Conservation (phyloP, 1,140 invertebrate species). For the Asbolus verrucosus region DNA sequence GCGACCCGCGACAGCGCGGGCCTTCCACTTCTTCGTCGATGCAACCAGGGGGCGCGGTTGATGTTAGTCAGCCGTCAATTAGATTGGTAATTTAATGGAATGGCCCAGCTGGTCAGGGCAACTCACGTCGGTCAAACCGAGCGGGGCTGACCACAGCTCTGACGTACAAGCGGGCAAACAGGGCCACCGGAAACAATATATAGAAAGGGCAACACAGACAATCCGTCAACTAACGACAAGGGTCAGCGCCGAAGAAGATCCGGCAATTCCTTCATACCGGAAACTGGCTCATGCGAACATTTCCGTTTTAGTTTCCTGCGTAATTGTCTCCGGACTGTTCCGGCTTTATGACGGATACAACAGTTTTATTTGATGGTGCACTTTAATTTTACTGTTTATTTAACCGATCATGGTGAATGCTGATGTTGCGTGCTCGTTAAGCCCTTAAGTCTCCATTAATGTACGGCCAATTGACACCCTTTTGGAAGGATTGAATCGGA, state of each 20-base stretch:
- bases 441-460: constrained; percentile 29
- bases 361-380: no score
- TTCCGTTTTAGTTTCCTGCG: constrained; percentile 44
- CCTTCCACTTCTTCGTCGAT: no score
- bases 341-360: constrained; percentile 18
- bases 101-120: constrained; percentile 1
- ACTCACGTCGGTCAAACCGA: constrained; percentile 32
- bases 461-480: constrained; percentile 8
- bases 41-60: no score
- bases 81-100: constrained; percentile 22
- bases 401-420: no score
- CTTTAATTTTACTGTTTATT: no score
- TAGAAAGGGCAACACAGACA: constrained; percentile 32
- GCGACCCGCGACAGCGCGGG: no score
- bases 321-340: constrained; percentile 57
- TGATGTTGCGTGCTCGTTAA: no score
- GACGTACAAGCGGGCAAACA: constrained; percentile 12
- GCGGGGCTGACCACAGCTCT: constrained; percentile 9
- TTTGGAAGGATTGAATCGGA: constrained; percentile 3
- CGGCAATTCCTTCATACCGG: constrained; percentile 35
- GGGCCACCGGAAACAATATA: constrained; percentile 29
- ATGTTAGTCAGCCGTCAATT: not conserved
- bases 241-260: constrained; percentile 36
- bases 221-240: constrained; percentile 46
- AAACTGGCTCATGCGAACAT: constrained; percentile 44